Percentiles rank a stretch among this genome's conserved stretches.
phyloP scores from a whole-genome alignment of 1,140 invertebrate species.

The Listronotus bonariensis region DNA sequence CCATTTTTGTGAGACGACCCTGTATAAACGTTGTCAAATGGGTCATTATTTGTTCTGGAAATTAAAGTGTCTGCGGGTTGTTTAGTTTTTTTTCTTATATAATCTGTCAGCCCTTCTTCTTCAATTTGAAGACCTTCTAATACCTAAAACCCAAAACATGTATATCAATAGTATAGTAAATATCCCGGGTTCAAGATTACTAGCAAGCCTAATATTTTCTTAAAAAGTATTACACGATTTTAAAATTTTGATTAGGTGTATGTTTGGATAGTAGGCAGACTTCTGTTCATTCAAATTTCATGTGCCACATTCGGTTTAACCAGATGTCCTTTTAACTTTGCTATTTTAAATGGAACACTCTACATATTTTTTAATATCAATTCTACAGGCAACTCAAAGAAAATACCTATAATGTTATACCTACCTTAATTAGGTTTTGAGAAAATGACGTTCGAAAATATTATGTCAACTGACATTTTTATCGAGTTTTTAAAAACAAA shows the following conservation, averaged over 20 bases:
- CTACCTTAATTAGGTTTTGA: too few relatives aligned
- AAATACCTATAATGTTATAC: too few relatives aligned
- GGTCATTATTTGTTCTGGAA: constrained; percentile 60
- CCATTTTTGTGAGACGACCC: constrained; percentile 34
- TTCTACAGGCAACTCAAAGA: too few relatives aligned
- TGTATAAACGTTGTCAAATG: constrained; percentile 43
- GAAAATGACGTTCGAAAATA: too few relatives aligned
- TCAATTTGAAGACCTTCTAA: constrained; percentile 80
- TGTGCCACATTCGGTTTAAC: too few relatives aligned
- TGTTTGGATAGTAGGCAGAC: neutral
- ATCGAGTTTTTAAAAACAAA: too few relatives aligned
- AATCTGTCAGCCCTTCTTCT: constrained; percentile 77
- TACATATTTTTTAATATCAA: too few relatives aligned
- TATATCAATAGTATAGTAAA: neutral
- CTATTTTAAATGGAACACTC: too few relatives aligned
- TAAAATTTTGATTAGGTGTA: neutral
- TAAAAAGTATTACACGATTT: too few relatives aligned
- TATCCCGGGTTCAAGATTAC: neutral
- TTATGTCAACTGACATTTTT: too few relatives aligned
- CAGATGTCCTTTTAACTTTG: too few relatives aligned
- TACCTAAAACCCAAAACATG: constrained; percentile 58
- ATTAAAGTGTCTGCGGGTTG: constrained; percentile 55
- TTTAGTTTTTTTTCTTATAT: constrained; percentile 68
- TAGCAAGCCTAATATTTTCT: too few relatives aligned
- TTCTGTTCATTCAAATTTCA: neutral